Evolutionary conservation across 2,113 vertebrate genomes (phyloP).

Genomic region (Brachyhypopomus occidentalis): DNA sequence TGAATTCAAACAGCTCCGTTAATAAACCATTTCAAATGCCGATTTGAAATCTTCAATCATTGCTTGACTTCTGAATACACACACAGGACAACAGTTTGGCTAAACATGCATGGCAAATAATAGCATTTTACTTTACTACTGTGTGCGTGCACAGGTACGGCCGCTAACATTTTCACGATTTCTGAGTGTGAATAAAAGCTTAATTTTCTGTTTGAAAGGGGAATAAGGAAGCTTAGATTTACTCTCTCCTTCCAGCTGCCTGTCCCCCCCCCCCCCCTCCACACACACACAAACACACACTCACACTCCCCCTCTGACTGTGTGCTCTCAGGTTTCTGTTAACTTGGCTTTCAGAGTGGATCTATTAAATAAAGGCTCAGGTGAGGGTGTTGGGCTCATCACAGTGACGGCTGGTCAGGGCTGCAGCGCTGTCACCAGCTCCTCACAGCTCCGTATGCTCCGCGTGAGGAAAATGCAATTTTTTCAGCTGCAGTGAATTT

Average conservation of each 20-base stretch:
- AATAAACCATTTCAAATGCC: not conserved
- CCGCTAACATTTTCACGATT: conserved; percentile 14
- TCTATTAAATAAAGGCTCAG: conserved; percentile 36
- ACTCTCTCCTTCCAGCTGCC: conserved; percentile 7
- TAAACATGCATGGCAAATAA: not conserved
- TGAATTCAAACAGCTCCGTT: not conserved
- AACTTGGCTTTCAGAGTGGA: conserved; percentile 7
- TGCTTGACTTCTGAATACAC: not conserved
- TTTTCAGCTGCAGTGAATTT: conserved; percentile 38
- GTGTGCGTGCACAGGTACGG: not conserved
- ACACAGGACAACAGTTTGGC: not conserved
- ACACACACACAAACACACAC: no score
- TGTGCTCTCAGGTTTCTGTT: conserved; percentile 33
- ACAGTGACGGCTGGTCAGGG: conserved; percentile 7
- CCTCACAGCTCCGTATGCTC: conserved; percentile 29
- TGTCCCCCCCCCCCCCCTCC: not conserved
- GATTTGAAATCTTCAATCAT: not conserved
- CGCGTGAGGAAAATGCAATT: not conserved
- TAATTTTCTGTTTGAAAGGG: conserved; percentile 39
- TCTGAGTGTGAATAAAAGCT: conserved; percentile 28
- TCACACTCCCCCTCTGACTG: conserved; percentile 27
- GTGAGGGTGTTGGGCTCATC: conserved; percentile 35
- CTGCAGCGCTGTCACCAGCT: not conserved
- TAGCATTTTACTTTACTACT: not conserved
- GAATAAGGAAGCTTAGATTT: conserved; percentile 37